Conservation (phyloP, 2,113 vertebrate species). For the Pseudopipra pipra region DNA sequence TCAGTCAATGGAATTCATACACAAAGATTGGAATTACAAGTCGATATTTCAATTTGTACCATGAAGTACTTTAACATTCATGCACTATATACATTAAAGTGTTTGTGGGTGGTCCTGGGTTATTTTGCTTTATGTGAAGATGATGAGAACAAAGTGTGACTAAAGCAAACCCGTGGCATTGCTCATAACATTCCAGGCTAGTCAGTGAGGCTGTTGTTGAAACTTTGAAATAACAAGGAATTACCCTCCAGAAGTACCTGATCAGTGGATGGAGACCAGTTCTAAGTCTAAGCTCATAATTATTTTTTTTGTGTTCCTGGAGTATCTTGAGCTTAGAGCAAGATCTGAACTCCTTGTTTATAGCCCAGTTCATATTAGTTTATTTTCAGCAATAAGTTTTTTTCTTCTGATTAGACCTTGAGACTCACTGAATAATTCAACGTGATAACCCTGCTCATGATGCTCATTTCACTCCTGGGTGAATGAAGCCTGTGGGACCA, state of each 20-base stretch:
- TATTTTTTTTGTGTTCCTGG: not conserved
- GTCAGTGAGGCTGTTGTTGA: not conserved
- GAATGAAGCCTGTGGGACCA: not conserved
- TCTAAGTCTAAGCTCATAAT: not conserved
- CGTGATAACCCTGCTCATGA: not conserved
- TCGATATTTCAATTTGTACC: not conserved
- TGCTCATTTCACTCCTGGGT: rapidly evolving
- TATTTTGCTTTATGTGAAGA: not conserved
- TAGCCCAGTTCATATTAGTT: not conserved
- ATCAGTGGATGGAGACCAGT: not conserved
- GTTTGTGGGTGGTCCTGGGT: not conserved
- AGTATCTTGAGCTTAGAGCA: not conserved
- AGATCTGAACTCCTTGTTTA: not conserved
- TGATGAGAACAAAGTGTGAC: not conserved
- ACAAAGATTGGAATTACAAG: not conserved
- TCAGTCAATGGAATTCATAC: not conserved
- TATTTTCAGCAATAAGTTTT: not conserved
- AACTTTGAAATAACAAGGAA: not conserved
- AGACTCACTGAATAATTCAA: not conserved
- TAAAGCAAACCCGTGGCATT: not conserved
- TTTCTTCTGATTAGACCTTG: not conserved
- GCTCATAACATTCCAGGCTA: not conserved
- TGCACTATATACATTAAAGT: not conserved
- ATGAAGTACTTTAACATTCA: not conserved
- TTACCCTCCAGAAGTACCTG: not conserved